Evolutionary conservation across 2,113 vertebrate species (phyloP).

Genomic region (Stomatorhinus ivindoensis): DNA sequence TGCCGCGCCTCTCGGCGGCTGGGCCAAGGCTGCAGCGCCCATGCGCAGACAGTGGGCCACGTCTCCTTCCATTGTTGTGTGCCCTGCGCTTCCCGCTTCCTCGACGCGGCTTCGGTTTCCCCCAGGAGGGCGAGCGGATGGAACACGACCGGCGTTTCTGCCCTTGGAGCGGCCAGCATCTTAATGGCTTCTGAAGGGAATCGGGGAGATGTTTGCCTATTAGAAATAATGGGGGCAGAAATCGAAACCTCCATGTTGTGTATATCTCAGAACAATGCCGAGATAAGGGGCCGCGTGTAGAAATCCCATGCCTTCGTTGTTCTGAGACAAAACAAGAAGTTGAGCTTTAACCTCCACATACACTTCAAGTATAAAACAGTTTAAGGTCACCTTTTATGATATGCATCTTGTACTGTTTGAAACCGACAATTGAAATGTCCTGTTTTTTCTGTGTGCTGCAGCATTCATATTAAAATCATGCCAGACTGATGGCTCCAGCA

Average conservation of each 20-base stretch:
- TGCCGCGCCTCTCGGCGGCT: not conserved
- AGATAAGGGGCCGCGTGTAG: not conserved
- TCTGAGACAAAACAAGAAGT: slow-evolving; percentile 5
- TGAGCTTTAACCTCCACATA: not conserved
- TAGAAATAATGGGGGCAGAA: slow-evolving; percentile 14
- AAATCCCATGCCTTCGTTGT: not conserved
- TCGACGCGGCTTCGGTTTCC: not conserved
- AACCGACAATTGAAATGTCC: not conserved
- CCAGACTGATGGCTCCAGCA: not conserved
- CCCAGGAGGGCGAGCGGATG: slow-evolving; percentile 5
- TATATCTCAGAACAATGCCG: slow-evolving; percentile 4
- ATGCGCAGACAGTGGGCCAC: not conserved
- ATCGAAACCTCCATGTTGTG: not conserved
- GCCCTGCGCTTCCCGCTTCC: slow-evolving; percentile 1
- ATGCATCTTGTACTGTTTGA: not conserved
- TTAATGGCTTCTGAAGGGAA: slow-evolving; percentile 9
- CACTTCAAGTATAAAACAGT: not conserved
- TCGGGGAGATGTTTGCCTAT: slow-evolving; percentile 8
- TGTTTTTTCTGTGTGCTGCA: not conserved
- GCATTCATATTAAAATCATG: not conserved
- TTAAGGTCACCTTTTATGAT: not conserved
- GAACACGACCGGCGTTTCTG: not conserved
- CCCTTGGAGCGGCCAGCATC: not conserved
- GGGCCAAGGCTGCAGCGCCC: not conserved
- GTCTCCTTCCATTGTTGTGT: not conserved